Evolutionary conservation across 2,113 vertebrate genomes (phyloP), one percentile per base, ranked within the genome.

Genomic region (Boleophthalmus pectinirostris): DNA sequence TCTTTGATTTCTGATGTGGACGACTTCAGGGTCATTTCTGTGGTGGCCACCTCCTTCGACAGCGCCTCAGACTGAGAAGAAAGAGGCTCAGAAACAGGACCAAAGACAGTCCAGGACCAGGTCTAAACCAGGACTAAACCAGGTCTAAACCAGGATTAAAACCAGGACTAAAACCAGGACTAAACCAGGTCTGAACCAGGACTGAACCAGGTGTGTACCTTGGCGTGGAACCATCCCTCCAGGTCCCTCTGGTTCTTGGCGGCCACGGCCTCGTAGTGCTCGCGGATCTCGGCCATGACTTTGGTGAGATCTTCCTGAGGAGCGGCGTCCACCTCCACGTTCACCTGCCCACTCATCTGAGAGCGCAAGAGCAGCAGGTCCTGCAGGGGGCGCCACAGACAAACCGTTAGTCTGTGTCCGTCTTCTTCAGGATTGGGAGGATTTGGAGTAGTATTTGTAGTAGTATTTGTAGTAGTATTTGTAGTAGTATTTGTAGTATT

Each of bases 231-330:
- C 29, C 60, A 38, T 16, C 15, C 9, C 33, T 38, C 33, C 60
- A 38, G 60, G 7, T 64, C 60, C 29, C 5, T 35, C 18, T 38
- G 29, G 24, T 7, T 29, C 57, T 60, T 97, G 46, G 91, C 83
- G 21, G 92, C 80, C 38, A 95, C 49, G 3, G 14, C 25, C 75
- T 98, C 96, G 0, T 97, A 98, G 47, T 96, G 91, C n/a, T 89
- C 80, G 20, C 97, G 93, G 90, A 95, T 89, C 16, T 93, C 91
- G 0, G 78, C 82, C 76, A 95, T 79, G 49, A 90, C 3, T 25
- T 72, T 81, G 0, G 0, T 75, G 25, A 95, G 83, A 69, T 95
- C 92, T 3, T 82, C 73, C 1, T 58, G 78, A 0, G 92, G 88
- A 1, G 85, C 76, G 0, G 93, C 90, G 18, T 95, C 91, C 25